Evolutionary conservation across 2,113 vertebrate genomes (phyloP), one percentile per base, ranked within the genome.

Genomic region (Orcinus orca): DNA sequence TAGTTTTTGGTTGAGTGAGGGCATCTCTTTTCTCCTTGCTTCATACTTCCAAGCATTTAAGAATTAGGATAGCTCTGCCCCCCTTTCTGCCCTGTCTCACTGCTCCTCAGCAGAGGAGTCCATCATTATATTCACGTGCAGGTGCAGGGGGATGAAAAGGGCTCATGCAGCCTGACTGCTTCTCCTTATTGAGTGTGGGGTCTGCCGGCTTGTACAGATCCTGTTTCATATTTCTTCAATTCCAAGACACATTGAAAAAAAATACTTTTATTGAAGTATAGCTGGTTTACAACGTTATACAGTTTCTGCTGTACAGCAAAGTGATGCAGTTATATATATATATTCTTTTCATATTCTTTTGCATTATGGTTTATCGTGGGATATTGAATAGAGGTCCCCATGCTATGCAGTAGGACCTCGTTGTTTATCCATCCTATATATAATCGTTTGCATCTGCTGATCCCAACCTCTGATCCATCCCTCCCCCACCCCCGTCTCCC

Each of bases 1-100:
- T 83, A 82, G 55, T 77, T 95, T 82, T 95, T 86, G 67, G 20
- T 93, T 97, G 18, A 10, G 21, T 31, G n/a, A 88, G 29, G 26
- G 12, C 74, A 58, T 55, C 29, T 67, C 29, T 83, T 73, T 67
- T 20, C 23, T 86, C 15, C 2, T 60, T 77, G 8, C 58, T 93
- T 93, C 0, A 0, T 29, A 68, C 86, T 90, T 53, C 26, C 11
- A 76, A 41, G 38, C 36, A 8, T 29, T 83, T 33, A 86, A 67
- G 44, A 31, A 55, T 63, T 23, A 50, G 25, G 15, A 33, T 70
- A 25, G 12, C 5, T 21, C 14, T 62, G 4, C 60, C 76, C 53
- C 15, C 18, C 11, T 7, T 74, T 62, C 3, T 60, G 6, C 18
- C 17, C 4, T 74, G 12, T 77, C 10, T 47, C 3, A 0, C 7